Base-by-base conservation (phyloP, 1,140 invertebrate genomes). In the Linepithema humile region DNA sequence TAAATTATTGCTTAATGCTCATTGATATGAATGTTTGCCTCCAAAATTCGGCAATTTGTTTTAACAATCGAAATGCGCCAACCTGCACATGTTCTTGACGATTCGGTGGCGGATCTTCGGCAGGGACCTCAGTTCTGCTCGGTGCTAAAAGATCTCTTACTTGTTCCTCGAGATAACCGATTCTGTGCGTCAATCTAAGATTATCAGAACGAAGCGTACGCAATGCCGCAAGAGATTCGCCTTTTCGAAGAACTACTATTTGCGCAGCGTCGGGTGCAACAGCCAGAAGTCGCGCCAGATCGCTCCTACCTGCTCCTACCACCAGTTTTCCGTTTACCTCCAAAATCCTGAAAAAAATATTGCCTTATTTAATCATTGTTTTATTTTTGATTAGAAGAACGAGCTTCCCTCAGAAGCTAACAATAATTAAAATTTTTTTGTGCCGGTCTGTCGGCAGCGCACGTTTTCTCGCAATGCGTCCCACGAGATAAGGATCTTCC, bases 101-200 rank as follows among this genome's bases (percentile, higher is more conserved):
- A 72, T 12, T 83, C 3, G 84, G 78, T 38, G 85, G 88, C 32
- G 72, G 85, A 35, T 62, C 88, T 40, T 84, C 85, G 20, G 85
- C 78, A 9, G 86, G 65, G 0, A 93, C 77, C 35, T 93, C 91
- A 23, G 90, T 84, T 73, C 91, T 92, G 7, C 87, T 86, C 2
- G 94, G 92, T 3, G 91, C 91, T 4, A 97, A 93, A 1, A 97
- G 93, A 88, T 97, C 96, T 0, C 95, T 94, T 62, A 98, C 97
- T 92, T 98, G 97, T 87, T 98, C 97, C 91, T 98, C 98, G 53
- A 98, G 95, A 92, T 98, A 98, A 2, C 97, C 97, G 60, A 98
- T 98, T 69, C 98, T 95, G 92, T 98, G 98, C 7, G 97, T 97
- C 57, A 98, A 94, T 59, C 97, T 95, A 20, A 98, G 96, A 92